Conservation (phyloP, 2,113 vertebrate species). For the Patagioenas fasciata region DNA sequence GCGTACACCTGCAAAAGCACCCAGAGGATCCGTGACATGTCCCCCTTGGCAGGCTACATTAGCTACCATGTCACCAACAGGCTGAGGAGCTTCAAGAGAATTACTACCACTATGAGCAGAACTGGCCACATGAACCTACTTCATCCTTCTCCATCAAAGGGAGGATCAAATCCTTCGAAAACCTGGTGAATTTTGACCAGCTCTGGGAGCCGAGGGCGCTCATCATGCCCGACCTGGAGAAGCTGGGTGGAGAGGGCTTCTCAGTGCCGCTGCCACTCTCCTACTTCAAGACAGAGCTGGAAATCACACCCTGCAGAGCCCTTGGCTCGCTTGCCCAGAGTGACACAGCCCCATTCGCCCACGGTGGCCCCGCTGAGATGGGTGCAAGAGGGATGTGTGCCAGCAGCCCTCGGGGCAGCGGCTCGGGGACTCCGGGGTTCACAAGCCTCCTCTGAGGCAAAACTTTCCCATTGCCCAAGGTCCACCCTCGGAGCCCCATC, state of each 20-base stretch:
- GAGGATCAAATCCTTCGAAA: too few species aligned
- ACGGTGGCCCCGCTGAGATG: accelerated
- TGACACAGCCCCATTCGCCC: accelerated
- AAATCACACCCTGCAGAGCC: conserved; percentile 51
- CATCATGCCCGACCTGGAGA: conserved; percentile 51
- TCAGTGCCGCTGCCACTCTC: not conserved
- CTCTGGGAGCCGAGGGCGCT: too few species aligned
- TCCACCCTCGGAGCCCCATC: accelerated
- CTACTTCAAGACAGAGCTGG: conserved; percentile 78
- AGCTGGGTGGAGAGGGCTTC: conserved; percentile 81
- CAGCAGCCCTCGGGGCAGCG: not conserved
- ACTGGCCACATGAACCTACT: too few species aligned
- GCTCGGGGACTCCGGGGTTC: not conserved
- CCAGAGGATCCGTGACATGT: not conserved
- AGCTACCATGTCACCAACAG: conserved; percentile 37
- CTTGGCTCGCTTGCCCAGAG: not conserved
- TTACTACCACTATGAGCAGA: conserved; percentile 77
- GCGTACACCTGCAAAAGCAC: accelerated
- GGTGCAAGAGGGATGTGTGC: not conserved
- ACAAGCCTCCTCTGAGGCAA: accelerated
- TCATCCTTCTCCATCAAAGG: too few species aligned
- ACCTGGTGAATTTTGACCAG: too few species aligned
- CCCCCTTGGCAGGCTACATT: not conserved
- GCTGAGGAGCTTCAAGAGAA: conserved; percentile 74
- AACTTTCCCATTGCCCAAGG: not conserved